Percentiles rank a stretch among this genome's conserved stretches.
These are phyloP conservation scores for Illadopsis cleaveri DNA, from an alignment of 2,113 vertebrate genomes.

Conservation along the genomic window DNA sequence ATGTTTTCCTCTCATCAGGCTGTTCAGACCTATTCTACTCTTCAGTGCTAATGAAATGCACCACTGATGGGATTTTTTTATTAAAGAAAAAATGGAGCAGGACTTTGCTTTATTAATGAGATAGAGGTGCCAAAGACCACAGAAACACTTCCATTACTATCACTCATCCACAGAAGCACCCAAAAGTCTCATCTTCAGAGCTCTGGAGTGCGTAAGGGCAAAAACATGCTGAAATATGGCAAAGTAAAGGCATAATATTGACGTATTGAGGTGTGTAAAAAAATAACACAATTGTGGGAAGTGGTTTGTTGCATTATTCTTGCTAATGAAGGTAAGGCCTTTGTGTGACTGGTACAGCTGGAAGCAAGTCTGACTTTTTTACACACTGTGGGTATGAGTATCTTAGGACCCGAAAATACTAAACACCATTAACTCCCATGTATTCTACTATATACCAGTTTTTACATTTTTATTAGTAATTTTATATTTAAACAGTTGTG, in stretches of 20 bases:
- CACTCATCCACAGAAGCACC: constrained; percentile 40
- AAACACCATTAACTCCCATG: not conserved
- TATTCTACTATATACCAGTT: constrained; percentile 30
- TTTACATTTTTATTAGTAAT: constrained; percentile 62
- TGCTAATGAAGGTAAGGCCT: not conserved
- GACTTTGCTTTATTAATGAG: constrained; percentile 45
- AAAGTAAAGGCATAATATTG: constrained; percentile 34
- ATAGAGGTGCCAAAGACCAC: constrained; percentile 72
- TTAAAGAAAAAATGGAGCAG: constrained; percentile 39
- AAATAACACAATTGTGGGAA: not conserved
- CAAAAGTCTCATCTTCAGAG: constrained; percentile 36
- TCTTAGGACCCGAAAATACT: not conserved
- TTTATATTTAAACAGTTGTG: constrained; percentile 64
- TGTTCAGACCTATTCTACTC: constrained; percentile 48
- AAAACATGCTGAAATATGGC: constrained; percentile 18
- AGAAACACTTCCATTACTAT: not conserved
- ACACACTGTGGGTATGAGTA: not conserved
- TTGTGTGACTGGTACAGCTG: not conserved
- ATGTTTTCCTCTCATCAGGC: constrained; percentile 33
- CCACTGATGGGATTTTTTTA: not conserved
- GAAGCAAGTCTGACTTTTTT: not conserved
- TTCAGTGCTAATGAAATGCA: constrained; percentile 28
- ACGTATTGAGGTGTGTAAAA: not conserved
- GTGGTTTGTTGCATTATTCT: constrained; percentile 3
- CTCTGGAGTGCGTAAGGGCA: constrained; percentile 14